A percentile compares a stretch with the other conserved stretches of the same genome.
phyloP scores from a whole-genome alignment of 2,113 vertebrate genomes.

The Marmota monax region DNA sequence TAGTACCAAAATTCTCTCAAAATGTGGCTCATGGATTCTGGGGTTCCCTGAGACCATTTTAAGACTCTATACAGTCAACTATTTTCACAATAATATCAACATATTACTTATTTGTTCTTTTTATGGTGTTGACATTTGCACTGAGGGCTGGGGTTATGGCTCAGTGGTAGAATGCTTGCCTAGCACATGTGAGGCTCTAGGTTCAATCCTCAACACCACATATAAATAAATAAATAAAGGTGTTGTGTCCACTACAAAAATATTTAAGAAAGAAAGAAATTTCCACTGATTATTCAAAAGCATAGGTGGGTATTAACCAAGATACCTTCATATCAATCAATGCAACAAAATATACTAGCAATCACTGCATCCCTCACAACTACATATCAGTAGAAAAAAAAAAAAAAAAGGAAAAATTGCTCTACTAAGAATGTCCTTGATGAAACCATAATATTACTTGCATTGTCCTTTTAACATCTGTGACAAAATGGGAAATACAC shows the following conservation, averaged over 20 bases:
- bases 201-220: too few relatives aligned
- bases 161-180: too few relatives aligned
- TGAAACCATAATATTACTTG: not conserved
- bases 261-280: not conserved
- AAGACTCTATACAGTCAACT: not conserved
- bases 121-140: not conserved
- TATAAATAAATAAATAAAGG: too few relatives aligned
- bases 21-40: not conserved
- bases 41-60: not conserved
- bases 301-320: not conserved
- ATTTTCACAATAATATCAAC: not conserved
- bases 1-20: not conserved
- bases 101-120: slow-evolving; percentile 11
- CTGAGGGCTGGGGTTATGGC: not conserved
- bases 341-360: not conserved
- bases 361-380: not conserved
- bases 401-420: not conserved
- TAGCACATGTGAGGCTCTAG: too few relatives aligned
- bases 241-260: too few relatives aligned
- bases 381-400: not conserved
- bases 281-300: not conserved
- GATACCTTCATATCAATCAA: not conserved
- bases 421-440: not conserved
- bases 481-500: not conserved
- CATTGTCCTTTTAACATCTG: not conserved